These are phyloP conservation scores for Eueides isabella DNA, from an alignment of 1,140 invertebrate genomes.

Conservation along the genomic window DNA sequence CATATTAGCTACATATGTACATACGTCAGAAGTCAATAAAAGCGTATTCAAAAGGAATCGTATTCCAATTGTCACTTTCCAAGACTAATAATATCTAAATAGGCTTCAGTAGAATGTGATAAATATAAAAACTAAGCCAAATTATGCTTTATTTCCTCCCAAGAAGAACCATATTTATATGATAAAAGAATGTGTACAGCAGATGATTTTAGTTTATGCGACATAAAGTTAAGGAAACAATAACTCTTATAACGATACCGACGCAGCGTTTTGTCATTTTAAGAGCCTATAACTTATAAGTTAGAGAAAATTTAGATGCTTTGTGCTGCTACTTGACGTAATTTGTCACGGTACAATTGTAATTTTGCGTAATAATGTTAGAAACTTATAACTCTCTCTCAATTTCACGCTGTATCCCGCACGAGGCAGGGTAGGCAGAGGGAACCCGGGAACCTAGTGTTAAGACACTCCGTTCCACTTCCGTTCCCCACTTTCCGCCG, in stretches of 20 bases:
- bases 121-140: not conserved
- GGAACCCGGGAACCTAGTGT: too few relatives aligned
- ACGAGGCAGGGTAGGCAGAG: too few relatives aligned
- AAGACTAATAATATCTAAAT: slow-evolving; percentile 6
- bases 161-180: not conserved
- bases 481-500: too few relatives aligned
- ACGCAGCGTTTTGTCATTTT: slow-evolving; percentile 11
- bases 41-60: slow-evolving; percentile 4
- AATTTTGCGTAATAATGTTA: too few relatives aligned
- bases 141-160: not conserved
- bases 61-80: not conserved
- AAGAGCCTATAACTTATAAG: slow-evolving; percentile 1
- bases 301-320: not conserved
- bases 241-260: slow-evolving; percentile 12
- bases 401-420: too few relatives aligned
- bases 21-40: too few relatives aligned
- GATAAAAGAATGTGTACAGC: not conserved
- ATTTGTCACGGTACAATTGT: not conserved
- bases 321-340: not conserved
- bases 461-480: too few relatives aligned
- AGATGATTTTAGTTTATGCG: slow-evolving; percentile 21
- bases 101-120: not conserved
- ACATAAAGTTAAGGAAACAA: slow-evolving; percentile 19
- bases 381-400: not conserved
- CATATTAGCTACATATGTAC: too few relatives aligned